phyloP scores from a whole-genome alignment of 2,113 vertebrate genomes.

The Entomyzon cyanotis region DNA sequence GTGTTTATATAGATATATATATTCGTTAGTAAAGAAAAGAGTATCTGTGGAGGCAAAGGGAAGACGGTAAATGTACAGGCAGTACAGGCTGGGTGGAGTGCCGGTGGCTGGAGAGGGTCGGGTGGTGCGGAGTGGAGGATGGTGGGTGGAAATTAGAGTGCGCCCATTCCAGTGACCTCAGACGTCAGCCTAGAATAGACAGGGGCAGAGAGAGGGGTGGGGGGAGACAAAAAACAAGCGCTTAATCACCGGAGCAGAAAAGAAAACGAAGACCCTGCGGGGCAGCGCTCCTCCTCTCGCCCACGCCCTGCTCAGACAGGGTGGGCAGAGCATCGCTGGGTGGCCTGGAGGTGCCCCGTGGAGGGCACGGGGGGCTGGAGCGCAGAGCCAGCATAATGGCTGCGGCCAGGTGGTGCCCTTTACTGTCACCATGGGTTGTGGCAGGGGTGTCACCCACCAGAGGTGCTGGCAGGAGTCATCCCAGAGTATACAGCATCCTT shows the following conservation, averaged over 20 bases:
- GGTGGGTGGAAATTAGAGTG: constrained; percentile 85
- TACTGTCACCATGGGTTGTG: rapidly evolving
- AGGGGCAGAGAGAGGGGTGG: constrained; percentile 53
- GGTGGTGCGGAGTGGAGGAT: constrained; percentile 77
- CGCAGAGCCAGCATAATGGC: not conserved
- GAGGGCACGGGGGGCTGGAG: not conserved
- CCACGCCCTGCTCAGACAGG: rapidly evolving
- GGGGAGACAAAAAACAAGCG: constrained; percentile 61
- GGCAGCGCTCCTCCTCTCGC: not conserved
- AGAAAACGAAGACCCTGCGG: not conserved
- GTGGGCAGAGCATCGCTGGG: not conserved
- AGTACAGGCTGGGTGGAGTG: constrained; percentile 73
- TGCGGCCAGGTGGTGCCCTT: not conserved
- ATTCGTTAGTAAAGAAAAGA: constrained; percentile 57
- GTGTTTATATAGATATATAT: not conserved
- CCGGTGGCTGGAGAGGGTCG: constrained; percentile 79
- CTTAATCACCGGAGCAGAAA: constrained; percentile 68
- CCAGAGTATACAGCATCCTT: not conserved
- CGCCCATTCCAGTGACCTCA: constrained; percentile 97
- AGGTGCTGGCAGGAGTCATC: not conserved
- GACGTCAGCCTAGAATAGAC: constrained; percentile 94
- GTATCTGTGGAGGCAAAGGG: constrained; percentile 54
- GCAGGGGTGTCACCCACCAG: not conserved
- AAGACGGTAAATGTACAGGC: constrained; percentile 64
- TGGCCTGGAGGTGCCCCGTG: not conserved